Evolutionary conservation across 2,797 vertebrate genomes (phyloP).

Genomic region (Rhyacichthys aspro): DNA sequence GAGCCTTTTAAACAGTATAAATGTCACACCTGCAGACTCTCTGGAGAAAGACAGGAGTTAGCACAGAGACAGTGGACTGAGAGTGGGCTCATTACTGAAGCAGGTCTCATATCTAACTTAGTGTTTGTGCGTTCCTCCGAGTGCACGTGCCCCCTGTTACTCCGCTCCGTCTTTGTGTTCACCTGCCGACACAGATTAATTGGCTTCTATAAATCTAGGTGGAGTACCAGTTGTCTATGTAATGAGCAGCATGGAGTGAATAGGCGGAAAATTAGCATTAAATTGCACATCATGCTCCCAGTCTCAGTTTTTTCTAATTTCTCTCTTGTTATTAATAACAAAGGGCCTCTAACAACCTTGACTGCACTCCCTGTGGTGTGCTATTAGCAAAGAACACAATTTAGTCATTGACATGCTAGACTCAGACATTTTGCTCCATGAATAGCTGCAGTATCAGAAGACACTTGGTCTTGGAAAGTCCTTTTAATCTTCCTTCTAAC

Average conservation of each 20-base stretch:
- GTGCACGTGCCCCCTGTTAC: conserved; percentile 10
- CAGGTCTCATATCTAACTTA: conserved; percentile 29
- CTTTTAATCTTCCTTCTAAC: neutral
- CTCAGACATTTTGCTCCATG: conserved; percentile 11
- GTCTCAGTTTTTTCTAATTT: conserved; percentile 51
- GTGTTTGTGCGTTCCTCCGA: conserved; percentile 34
- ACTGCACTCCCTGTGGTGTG: conserved; percentile 42
- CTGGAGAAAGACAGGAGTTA: neutral
- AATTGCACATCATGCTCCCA: conserved; percentile 61
- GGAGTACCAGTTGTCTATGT: conserved; percentile 57
- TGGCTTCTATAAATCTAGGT: conserved; percentile 63
- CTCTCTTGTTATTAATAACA: conserved; percentile 50
- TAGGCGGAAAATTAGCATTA: conserved; percentile 64
- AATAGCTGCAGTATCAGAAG: conserved; percentile 8
- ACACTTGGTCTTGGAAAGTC: neutral
- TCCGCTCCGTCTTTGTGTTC: conserved; percentile 35
- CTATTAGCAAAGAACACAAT: conserved; percentile 43
- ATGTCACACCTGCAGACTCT: too few species aligned
- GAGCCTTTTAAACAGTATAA: too few species aligned
- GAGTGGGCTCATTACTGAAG: conserved; percentile 46
- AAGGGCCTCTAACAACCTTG: conserved; percentile 52
- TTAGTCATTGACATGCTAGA: conserved; percentile 28
- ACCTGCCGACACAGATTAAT: conserved; percentile 59
- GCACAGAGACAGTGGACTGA: conserved; percentile 38
- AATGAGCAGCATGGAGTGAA: conserved; percentile 59